Evolutionary conservation across 2,797 vertebrate species (phyloP).

Genomic region (Melanotaenia nigrans): DNA sequence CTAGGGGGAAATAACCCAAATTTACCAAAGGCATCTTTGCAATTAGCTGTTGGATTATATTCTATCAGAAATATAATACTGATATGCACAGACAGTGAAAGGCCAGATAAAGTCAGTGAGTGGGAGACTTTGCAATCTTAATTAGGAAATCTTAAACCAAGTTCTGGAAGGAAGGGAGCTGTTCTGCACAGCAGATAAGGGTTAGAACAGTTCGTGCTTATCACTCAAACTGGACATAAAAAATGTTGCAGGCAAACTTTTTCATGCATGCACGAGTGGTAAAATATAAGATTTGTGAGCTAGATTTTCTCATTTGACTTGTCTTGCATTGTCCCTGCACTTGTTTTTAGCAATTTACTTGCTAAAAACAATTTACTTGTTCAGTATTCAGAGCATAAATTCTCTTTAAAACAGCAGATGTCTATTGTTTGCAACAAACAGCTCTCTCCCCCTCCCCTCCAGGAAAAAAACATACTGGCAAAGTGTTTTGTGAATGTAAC

Average conservation of each 20-base stretch:
- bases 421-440: neutral
- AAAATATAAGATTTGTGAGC: neutral
- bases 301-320: neutral
- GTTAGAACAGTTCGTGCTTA: neutral
- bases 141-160: conserved; percentile 35
- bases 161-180: conserved; percentile 14
- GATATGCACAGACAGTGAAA: neutral
- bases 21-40: conserved; percentile 6
- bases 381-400: neutral
- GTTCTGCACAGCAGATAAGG: conserved; percentile 11
- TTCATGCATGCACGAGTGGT: neutral
- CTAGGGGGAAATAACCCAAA: conserved; percentile 34
- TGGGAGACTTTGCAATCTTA: conserved; percentile 1
- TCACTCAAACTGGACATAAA: conserved; percentile 11
- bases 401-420: neutral
- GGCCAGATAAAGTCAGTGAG: neutral
- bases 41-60: conserved; percentile 20
- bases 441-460: too few species aligned
- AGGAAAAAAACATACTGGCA: neutral
- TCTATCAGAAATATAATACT: conserved; percentile 15
- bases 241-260: neutral
- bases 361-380: too few species aligned
- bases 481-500: neutral
- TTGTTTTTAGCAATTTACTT: conserved; percentile 1
- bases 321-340: neutral